Evolutionary conservation across 35 echinoderm and acorn worm species (phyloP), one percentile per base, ranked within the genome.

Genomic region (Amphiura filiformis): DNA sequence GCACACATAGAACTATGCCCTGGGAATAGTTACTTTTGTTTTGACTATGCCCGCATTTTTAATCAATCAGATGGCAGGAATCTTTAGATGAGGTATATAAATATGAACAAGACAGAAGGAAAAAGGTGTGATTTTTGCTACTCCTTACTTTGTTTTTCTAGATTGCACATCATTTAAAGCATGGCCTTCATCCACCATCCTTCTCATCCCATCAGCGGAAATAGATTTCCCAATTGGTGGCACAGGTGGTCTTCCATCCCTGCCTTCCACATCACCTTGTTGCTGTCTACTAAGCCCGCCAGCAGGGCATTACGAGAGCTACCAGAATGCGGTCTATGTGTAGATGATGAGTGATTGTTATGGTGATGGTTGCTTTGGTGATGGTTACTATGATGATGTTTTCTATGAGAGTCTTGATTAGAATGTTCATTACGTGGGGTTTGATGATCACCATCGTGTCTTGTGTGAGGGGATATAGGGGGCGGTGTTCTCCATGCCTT

Each of bases 401-500:
- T 70, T 30, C 83, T 37, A 15, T 47, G 75, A 12, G 64, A 49
- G 57, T 34, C 47, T 47, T 2, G 80, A 86, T 13, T 57, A 56
- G 41, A 83, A 83, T 65, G 80, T n/a, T 82, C 49, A n/a, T n/a
- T n/a, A 1, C n/a, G 61, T 52, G 3, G 38, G 75, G 36, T 78
- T 39, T 39, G 32, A 3, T 84, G 81, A 32, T 91, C 89, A 13
- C 70, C 64, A 32, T 56, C 77, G 23, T 85, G 81, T 15, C 47
- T 80, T 79, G 87, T 91, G 38, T 89, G 80, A 34, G 96, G 96
- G 38, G 96, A 99, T 28, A 99, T 64, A 41, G 96, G 93, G 34
- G 96, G 96, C n/a, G n/a, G n/a, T 13, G 96, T 99, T 44, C 92
- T 92, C 96, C 96, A 99, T 0, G 96, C 96, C 87, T 94, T 99